Base-by-base conservation (phyloP, 2,888 invertebrate species). In the Agrilus biguttatus region DNA sequence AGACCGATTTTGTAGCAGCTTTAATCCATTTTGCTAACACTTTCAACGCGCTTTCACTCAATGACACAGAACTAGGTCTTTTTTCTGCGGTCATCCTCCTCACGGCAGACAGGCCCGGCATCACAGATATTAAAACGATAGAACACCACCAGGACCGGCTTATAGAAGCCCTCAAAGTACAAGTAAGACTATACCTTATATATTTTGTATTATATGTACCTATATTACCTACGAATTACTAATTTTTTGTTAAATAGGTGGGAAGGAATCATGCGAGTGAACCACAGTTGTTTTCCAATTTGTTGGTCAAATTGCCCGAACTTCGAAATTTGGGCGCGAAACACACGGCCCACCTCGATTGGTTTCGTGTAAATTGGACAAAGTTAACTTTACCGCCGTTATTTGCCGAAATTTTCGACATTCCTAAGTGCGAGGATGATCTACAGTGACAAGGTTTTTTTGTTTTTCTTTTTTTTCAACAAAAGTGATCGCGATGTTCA, bases 401-500 rank as follows among this genome's bases (percentile, higher is more conserved):
- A 43, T 96, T 92, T 69, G 85, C 93, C 33, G 96, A 96, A 69
- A 91, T 95, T 56, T 96, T 92, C 69, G 95, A 96, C 76, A 92
- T 96, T 68, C 89, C 91, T 52, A 87, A 83, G 66, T 75, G 77
- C 57, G 83, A 82, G 61, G 83, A 83, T 58, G 83, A 83, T 61
- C 62, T 66, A 44, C 66, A 66, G 62, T 66, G 62, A 65, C 54
- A 28, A 28, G 28, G 28, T n/a, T 28, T 28, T 28, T 10, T 28
- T 10, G 8, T 28, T 28, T 28, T 10, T 28, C 10, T 28, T 28
- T 28, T 28, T 10, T 23, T 8, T 23, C n/a, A 23, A 2, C 8
- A 23, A 8, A 23, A 23, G 23, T 23, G 23, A 23, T 6, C 28
- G 28, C 8, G 28, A 8, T 10, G 28, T 28, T 28, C 28, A 4